phyloP scores from a whole-genome alignment of 2,797 vertebrate species.

The Sebastolobus altivelis region DNA sequence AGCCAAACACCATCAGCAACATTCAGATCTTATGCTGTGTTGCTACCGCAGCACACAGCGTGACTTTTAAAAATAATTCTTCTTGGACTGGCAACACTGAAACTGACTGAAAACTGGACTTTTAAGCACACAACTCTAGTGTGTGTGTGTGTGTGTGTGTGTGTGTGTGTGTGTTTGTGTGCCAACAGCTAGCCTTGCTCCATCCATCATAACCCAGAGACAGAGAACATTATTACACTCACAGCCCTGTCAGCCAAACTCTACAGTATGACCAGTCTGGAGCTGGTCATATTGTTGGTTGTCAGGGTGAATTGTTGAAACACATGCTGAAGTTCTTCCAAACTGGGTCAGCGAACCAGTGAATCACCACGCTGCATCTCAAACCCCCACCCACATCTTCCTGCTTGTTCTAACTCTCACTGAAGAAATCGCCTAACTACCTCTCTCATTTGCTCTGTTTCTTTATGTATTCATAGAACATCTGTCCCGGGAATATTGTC shows the following conservation, averaged over 20 bases:
- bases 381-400: constrained; percentile 61
- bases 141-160: neutral
- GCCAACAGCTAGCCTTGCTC: neutral
- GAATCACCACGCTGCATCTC: constrained; percentile 62
- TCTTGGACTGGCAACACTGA: constrained; percentile 27
- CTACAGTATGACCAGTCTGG: constrained; percentile 34
- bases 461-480: constrained; percentile 54
- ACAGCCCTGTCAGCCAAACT: constrained; percentile 30
- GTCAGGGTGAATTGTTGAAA: constrained; percentile 69
- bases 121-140: constrained; percentile 20
- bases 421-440: constrained; percentile 61
- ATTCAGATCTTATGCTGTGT: neutral
- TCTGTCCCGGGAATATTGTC: constrained; percentile 39
- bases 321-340: constrained; percentile 62
- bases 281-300: constrained; percentile 64
- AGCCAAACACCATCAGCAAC: constrained; percentile 23
- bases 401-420: constrained; percentile 51
- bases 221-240: constrained; percentile 37
- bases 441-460: constrained; percentile 45
- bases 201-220: constrained; percentile 42
- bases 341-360: constrained; percentile 69
- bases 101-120: constrained; percentile 36
- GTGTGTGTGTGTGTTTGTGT: neutral
- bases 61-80: constrained; percentile 39
- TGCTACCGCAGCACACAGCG: constrained; percentile 22